Evolutionary conservation across 2,113 vertebrate species (phyloP).

Genomic region (Petroica traversi): DNA sequence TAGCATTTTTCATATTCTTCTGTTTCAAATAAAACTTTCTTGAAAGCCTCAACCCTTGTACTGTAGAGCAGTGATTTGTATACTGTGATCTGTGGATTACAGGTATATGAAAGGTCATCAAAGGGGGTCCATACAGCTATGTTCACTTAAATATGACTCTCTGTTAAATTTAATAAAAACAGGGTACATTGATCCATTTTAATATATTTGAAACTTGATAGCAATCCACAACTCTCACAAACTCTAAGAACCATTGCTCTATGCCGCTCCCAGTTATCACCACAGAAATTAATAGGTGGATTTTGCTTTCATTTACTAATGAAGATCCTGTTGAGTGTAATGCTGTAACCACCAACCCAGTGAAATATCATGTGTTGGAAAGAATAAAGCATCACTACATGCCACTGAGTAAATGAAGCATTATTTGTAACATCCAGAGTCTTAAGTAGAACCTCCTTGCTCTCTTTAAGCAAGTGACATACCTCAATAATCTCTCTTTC

Average conservation of each 20-base stretch:
- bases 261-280: neutral
- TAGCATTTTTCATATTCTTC: neutral
- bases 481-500: neutral
- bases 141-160: neutral
- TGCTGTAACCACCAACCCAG: neutral
- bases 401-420: neutral
- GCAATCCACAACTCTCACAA: neutral
- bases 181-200: neutral
- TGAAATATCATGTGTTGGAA: neutral
- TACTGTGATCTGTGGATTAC: neutral
- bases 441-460: neutral
- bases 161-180: neutral
- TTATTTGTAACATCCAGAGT: neutral
- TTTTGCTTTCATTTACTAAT: slow-evolving; percentile 5
- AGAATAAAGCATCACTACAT: neutral
- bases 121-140: neutral
- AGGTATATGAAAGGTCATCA: neutral
- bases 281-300: neutral
- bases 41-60: neutral
- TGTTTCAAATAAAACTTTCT: neutral
- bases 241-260: neutral
- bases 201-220: neutral
- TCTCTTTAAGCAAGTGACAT: neutral
- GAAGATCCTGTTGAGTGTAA: neutral
- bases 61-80: neutral